These are phyloP conservation scores for Ceratoteleas bidentatus DNA, from an alignment of 1,140 invertebrate species.

Conservation along the genomic window DNA sequence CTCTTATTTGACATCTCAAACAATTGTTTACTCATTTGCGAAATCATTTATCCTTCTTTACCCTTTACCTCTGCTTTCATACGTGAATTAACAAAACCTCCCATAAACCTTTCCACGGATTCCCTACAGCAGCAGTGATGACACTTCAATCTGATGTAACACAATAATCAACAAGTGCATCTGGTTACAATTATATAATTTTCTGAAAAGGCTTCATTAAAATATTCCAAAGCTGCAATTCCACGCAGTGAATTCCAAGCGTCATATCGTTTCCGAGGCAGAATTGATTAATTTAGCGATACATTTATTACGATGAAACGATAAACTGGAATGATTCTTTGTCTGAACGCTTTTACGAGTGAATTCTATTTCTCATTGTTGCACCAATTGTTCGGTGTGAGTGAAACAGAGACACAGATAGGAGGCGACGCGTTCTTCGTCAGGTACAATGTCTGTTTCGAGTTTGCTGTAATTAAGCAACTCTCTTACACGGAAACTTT, in stretches of 20 bases:
- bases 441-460: conserved; percentile 33
- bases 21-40: too few species aligned
- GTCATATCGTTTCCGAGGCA: conserved; percentile 29
- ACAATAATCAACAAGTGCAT: conserved; percentile 31
- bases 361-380: conserved; percentile 41
- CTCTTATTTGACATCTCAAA: too few species aligned
- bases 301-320: conserved; percentile 61
- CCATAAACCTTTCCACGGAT: not conserved
- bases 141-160: conserved; percentile 9
- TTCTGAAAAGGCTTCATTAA: conserved; percentile 29
- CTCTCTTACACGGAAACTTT: conserved; percentile 47
- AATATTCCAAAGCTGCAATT: conserved; percentile 51
- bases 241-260: conserved; percentile 5
- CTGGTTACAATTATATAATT: conserved; percentile 21
- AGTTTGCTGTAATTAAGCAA: conserved; percentile 55
- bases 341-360: conserved; percentile 54
- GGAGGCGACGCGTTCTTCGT: conserved; percentile 7
- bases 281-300: conserved; percentile 64
- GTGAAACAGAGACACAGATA: conserved; percentile 11
- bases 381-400: conserved; percentile 32
- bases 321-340: conserved; percentile 61
- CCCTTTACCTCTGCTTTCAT: too few species aligned
- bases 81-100: not conserved
- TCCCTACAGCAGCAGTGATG: not conserved
- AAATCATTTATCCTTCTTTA: too few species aligned